These are phyloP conservation scores for Bursaphelenchus mucronatus DNA, from an alignment of 1,140 invertebrate genomes.

Conservation along the genomic window DNA sequence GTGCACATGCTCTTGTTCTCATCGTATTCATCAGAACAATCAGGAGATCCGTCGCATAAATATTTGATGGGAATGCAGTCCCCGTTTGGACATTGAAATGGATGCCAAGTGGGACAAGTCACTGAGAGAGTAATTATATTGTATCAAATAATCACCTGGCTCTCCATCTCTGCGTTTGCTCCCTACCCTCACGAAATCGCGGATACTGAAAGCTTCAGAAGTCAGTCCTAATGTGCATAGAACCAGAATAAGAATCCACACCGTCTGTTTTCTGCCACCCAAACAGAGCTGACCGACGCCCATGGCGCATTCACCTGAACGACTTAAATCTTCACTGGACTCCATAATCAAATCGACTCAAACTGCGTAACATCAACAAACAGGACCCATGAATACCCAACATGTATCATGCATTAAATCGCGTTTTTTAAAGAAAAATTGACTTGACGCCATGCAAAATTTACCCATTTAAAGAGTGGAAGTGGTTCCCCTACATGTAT, in stretches of 20 bases:
- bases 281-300: background rate
- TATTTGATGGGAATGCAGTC: slow-evolving; percentile 83
- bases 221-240: background rate
- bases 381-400: no score
- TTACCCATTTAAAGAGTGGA: no score
- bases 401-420: no score
- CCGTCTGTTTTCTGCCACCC: background rate
- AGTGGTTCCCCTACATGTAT: no score
- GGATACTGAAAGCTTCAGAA: slow-evolving; percentile 35
- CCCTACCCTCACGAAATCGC: slow-evolving; percentile 27
- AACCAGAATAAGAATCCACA: slow-evolving; percentile 8
- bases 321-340: background rate
- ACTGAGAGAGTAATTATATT: slow-evolving; percentile 32
- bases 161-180: slow-evolving; percentile 29
- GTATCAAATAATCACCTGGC: slow-evolving; percentile 21
- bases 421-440: no score
- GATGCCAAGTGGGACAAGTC: slow-evolving; percentile 67
- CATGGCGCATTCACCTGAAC: slow-evolving; percentile 8
- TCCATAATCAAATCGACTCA: slow-evolving; percentile 3
- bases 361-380: no score
- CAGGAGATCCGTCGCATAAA: slow-evolving; percentile 77
- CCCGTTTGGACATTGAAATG: slow-evolving; percentile 89
- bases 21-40: slow-evolving; percentile 84
- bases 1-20: slow-evolving; percentile 84
- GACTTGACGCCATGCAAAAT: no score